Base-by-base conservation (phyloP, 2,113 vertebrate species). In the Verasper variegatus region DNA sequence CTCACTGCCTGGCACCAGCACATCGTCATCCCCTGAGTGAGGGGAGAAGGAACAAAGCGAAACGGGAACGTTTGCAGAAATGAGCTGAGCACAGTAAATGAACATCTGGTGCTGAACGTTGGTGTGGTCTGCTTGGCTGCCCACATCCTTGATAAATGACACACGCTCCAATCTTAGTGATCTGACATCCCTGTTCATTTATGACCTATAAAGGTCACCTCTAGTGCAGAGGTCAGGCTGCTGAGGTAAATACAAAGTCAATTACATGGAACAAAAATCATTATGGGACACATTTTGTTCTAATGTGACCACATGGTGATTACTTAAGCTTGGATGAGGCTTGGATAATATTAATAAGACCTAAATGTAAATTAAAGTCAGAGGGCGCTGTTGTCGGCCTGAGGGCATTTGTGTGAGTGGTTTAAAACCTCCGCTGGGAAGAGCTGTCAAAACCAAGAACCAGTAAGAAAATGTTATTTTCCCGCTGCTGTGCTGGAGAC, bases 31-130 rank as follows among this genome's bases (percentile, higher is more conserved):
- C 71, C 61, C 66, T n/a, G 71, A 73, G 73, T 21, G 0, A 10
- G 26, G 74, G 15, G 6, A 3, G 55, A 17, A 10, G n/a, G n/a
- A 58, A 20, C 54, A 70, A 51, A 70, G 40, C 52, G 60, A 74
- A 87, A 80, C 51, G 12, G 68, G 77, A 76, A 75, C 3, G 13
- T 72, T 69, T 82, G 69, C 76, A 78, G 54, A 68, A 88, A 73
- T 14, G 54, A 75, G 45, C 55, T 10, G 2, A 42, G 67, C 67
- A 49, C 61, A 31, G 62, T 70, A 27, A 84, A 76, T 18, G 54
- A 85, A 74, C 86, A 85, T 83, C 82, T 83, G 83, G 26, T 14
- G 60, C 10, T 40, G 63, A 59, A 13, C 2, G 47, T 47, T 12
- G 57, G 5, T 15, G 24, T n/a, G 64, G 21, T 70, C 65, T 64